A percentile compares a stretch with the other conserved stretches of the same genome.
These are phyloP conservation scores for Chrysogorgia sp. DNA, from an alignment of 92 coral and sea anemone genomes.

Conservation along the genomic window DNA sequence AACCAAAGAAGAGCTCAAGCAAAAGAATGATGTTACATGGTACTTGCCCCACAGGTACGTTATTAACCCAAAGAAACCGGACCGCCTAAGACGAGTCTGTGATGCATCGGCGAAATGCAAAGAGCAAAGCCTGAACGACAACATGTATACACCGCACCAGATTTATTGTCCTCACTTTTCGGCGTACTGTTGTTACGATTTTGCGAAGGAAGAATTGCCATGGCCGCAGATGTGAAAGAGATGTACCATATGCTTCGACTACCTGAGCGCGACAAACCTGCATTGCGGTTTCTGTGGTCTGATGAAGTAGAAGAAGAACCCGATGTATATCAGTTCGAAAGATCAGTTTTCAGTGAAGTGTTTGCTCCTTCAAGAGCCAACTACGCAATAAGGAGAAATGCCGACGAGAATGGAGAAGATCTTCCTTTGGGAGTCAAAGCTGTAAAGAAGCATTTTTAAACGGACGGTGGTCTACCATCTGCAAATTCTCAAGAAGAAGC, in stretches of 20 bases:
- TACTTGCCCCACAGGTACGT: constrained; percentile 47
- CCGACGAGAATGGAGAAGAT: constrained; percentile 33
- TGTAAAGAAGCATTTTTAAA: constrained; percentile 40
- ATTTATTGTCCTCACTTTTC: constrained; percentile 51
- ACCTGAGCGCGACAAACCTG: constrained; percentile 35
- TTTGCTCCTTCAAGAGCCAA: constrained; percentile 41
- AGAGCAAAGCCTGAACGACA: constrained; percentile 45
- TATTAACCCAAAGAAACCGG: constrained; percentile 43
- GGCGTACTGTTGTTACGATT: constrained; percentile 57
- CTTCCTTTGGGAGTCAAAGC: constrained; percentile 41
- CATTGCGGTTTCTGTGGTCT: constrained; percentile 34
- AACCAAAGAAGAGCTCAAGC: constrained; percentile 39
- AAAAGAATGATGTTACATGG: constrained; percentile 38
- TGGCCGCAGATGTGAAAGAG: constrained; percentile 39
- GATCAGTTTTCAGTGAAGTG: constrained; percentile 43
- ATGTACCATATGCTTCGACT: constrained; percentile 29
- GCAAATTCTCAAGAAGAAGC: constrained; percentile 36
- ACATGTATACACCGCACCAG: constrained; percentile 45
- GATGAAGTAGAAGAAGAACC: not conserved
- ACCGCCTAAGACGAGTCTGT: constrained; percentile 30
- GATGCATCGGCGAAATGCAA: constrained; percentile 43
- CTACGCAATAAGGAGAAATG: constrained; percentile 37
- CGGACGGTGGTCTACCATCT: constrained; percentile 51
- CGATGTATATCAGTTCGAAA: constrained; percentile 32
- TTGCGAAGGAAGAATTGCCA: constrained; percentile 35